Conservation (phyloP, 1,140 invertebrate species). For the Apis cerana region DNA sequence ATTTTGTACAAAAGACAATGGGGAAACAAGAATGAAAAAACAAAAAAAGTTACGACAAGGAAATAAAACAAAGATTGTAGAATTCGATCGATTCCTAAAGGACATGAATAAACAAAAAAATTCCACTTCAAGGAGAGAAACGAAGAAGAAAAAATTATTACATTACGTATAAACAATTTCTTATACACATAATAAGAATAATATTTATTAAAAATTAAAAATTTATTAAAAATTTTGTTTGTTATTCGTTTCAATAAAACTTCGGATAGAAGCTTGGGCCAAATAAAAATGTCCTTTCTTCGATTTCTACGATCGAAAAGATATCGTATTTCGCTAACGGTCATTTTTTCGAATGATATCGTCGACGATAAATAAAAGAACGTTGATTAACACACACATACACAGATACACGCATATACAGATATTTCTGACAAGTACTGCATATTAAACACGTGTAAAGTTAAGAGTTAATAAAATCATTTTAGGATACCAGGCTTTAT, state of each 20-base stretch:
- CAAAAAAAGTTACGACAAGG: not conserved
- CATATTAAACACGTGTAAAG: conserved; percentile 78
- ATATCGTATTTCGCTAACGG: not conserved
- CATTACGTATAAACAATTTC: conserved; percentile 50
- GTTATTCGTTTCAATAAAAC: conserved; percentile 49
- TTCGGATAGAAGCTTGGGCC: not conserved
- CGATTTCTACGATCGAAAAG: not conserved
- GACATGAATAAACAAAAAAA: conserved; percentile 8
- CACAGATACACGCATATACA: conserved; percentile 68
- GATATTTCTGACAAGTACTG: conserved; percentile 72
- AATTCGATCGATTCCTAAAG: conserved; percentile 11
- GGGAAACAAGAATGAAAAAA: not conserved
- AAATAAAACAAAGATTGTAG: not conserved
- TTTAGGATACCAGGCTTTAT: conserved; percentile 69
- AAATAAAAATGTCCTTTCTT: conserved; percentile 8
- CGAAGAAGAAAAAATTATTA: not conserved
- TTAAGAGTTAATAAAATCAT: conserved; percentile 79
- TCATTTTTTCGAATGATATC: conserved; percentile 25
- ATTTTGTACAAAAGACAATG: conserved; percentile 58
- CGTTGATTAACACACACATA: conserved; percentile 53
- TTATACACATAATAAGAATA: conserved; percentile 55
- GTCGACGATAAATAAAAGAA: conserved; percentile 46
- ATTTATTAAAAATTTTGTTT: too few species aligned
- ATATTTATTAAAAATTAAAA: conserved; percentile 62
- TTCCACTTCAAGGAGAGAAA: conserved; percentile 1